Conservation (phyloP, 2,888 invertebrate genomes). For the Meiosimyza platycephala region DNA sequence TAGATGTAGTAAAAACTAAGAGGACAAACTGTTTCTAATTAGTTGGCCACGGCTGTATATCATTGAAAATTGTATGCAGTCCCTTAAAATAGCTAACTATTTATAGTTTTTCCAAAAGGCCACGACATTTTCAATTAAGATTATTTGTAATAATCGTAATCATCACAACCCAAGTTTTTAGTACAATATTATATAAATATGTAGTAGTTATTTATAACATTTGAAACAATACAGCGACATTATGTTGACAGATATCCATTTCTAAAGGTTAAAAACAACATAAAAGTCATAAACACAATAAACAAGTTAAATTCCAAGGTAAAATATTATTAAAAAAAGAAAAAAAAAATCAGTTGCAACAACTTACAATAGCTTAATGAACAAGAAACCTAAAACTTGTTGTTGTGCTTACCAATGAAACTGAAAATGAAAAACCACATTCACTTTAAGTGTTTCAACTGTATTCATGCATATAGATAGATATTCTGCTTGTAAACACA, state of each 20-base stretch:
- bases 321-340: not conserved
- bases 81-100: no score
- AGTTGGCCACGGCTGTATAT: no score
- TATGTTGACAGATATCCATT: not conserved
- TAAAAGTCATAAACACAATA: conserved; percentile 1
- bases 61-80: no score
- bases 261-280: not conserved
- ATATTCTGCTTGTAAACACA: conserved; percentile 5
- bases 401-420: conserved; percentile 35
- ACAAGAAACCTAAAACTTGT: conserved; percentile 16
- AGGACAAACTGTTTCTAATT: no score
- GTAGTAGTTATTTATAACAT: no score
- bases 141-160: no score
- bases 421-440: conserved; percentile 43
- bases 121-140: no score
- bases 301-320: conserved; percentile 15
- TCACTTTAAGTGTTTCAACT: conserved; percentile 35
- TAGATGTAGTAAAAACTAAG: no score
- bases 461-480: not conserved
- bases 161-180: no score
- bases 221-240: no score
- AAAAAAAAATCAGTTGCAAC: conserved; percentile 8
- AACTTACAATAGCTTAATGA: conserved; percentile 26
- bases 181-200: no score
- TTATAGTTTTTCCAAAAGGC: no score